These are phyloP conservation scores for Hemistola chrysoprasaria DNA, from an alignment of 2,888 invertebrate species.

Conservation along the genomic window DNA sequence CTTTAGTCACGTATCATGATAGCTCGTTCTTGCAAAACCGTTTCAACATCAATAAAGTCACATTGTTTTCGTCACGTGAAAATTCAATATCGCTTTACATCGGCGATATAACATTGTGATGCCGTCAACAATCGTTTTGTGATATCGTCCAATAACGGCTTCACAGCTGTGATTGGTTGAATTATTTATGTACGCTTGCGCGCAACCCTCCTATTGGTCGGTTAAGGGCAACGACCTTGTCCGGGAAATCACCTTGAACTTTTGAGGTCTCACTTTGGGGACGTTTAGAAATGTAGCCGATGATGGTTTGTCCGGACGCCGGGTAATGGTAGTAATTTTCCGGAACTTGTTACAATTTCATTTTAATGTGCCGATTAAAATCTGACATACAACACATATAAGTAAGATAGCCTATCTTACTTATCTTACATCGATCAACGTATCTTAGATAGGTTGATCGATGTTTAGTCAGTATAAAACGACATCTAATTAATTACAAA, in stretches of 20 bases:
- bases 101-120: constrained; percentile 25
- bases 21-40: too few species aligned
- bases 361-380: too few species aligned
- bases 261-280: constrained; percentile 20
- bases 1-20: too few species aligned
- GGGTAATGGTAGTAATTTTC: background rate
- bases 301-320: constrained; percentile 5
- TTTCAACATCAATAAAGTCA: constrained; percentile 10
- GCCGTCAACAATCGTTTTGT: constrained; percentile 27
- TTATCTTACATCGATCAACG: too few species aligned
- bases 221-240: constrained; percentile 42
- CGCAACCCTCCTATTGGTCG: constrained; percentile 40
- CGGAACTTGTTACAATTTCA: too few species aligned
- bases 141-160: constrained; percentile 34
- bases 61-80: constrained; percentile 21
- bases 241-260: constrained; percentile 45
- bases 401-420: too few species aligned
- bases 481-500: too few species aligned
- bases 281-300: background rate
- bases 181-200: constrained; percentile 28
- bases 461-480: too few species aligned
- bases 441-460: too few species aligned
- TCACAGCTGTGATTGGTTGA: constrained; percentile 41
- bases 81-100: constrained; percentile 35
- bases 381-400: too few species aligned